phyloP scores from a whole-genome alignment of 1,140 invertebrate species.

The Panagrolaimus sp. region DNA sequence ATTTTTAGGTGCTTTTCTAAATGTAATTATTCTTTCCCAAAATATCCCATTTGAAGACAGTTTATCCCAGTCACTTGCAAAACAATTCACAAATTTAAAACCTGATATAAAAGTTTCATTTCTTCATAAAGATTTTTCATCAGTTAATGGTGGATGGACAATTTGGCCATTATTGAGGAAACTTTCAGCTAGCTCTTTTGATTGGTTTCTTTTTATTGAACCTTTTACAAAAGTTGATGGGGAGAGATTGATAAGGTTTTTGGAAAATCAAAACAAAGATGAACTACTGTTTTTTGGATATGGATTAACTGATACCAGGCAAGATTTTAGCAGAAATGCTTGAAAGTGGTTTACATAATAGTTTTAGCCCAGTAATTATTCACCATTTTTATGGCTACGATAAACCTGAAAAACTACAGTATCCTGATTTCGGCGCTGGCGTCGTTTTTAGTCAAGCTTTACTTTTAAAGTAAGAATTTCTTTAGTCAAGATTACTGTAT shows the following conservation, averaged over 20 bases:
- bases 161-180: conserved; percentile 24
- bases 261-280: conserved; percentile 5
- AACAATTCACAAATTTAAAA: not conserved
- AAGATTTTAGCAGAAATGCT: not conserved
- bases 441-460: conserved; percentile 24
- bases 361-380: conserved; percentile 27
- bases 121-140: conserved; percentile 20
- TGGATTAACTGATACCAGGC: conserved; percentile 19
- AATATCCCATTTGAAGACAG: not conserved
- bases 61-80: not conserved
- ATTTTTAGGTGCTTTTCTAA: not conserved
- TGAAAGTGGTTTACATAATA: not conserved
- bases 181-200: not conserved
- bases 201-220: conserved; percentile 23
- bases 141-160: conserved; percentile 21
- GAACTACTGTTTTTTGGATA: conserved; percentile 22
- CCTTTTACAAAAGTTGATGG: conserved; percentile 25
- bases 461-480: not conserved
- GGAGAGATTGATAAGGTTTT: not conserved
- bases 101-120: not conserved
- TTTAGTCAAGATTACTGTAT: not conserved
- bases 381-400: conserved; percentile 28
- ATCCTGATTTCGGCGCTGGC: conserved; percentile 32
- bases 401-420: conserved; percentile 15
- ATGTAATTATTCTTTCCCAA: conserved; percentile 12